These are phyloP conservation scores for Poeciliopsis presidionis DNA, from an alignment of 2,797 vertebrate genomes.

Conservation along the genomic window DNA sequence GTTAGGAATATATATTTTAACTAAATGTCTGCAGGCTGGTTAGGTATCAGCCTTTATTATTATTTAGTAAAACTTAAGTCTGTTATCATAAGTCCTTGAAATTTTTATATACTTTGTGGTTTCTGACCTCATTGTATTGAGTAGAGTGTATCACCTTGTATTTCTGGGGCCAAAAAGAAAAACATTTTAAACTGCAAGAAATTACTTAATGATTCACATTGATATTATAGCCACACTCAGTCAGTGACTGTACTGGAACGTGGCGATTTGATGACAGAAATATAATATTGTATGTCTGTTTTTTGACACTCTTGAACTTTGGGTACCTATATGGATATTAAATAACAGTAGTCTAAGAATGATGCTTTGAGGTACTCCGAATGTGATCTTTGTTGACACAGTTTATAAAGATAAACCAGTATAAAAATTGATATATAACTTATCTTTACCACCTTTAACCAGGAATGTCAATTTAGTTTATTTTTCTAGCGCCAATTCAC, in stretches of 20 bases:
- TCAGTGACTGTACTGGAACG: no score
- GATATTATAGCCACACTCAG: neutral
- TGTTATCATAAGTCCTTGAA: neutral
- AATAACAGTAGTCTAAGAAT: no score
- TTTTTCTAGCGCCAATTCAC: no score
- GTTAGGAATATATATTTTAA: neutral
- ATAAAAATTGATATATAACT: neutral
- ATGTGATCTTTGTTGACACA: no score
- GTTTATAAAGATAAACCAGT: neutral
- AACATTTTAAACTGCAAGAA: neutral
- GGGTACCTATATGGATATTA: no score
- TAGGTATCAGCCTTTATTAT: neutral
- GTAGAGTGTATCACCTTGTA: no score
- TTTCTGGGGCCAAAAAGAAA: neutral
- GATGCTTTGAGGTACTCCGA: no score
- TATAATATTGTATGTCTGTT: neutral
- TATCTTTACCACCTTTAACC: neutral
- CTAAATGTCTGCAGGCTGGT: neutral
- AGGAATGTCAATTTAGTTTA: neutral
- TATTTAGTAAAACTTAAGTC: neutral
- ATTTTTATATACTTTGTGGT: neutral
- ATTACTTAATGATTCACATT: neutral
- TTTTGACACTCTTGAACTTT: no score
- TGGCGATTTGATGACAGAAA: neutral
- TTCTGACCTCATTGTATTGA: no score